These are phyloP conservation scores for Mus musculus DNA, from an alignment of 2,113 vertebrate species.

Conservation along the genomic window DNA sequence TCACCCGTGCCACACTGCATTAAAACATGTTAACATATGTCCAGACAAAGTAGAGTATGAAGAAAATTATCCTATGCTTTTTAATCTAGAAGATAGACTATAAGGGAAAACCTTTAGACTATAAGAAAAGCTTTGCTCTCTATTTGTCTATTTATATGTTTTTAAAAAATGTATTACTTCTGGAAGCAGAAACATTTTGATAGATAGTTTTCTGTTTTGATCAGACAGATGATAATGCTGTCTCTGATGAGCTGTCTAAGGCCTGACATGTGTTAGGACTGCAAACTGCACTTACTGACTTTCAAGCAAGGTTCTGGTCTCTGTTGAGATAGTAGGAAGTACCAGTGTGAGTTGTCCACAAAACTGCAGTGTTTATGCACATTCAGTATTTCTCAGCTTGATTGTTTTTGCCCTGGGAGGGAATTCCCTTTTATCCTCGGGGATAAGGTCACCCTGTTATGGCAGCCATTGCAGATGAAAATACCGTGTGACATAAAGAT, in stretches of 20 bases:
- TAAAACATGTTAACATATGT: neutral
- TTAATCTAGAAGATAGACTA: neutral
- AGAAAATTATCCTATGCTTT: neutral
- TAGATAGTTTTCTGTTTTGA: neutral
- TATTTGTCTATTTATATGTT: neutral
- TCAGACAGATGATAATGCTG: neutral
- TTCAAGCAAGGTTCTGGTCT: neutral
- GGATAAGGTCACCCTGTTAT: neutral
- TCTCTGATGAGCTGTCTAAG: neutral
- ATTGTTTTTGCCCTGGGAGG: neutral
- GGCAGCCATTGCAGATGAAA: neutral
- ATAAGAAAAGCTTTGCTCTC: neutral
- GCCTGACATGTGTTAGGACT: neutral
- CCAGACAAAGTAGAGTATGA: neutral
- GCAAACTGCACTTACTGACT: neutral
- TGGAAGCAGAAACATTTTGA: neutral
- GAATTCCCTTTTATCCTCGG: neutral
- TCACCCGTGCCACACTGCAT: neutral
- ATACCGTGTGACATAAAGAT: neutral
- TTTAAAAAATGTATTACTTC: neutral
- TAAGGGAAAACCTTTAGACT: neutral
- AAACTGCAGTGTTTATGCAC: neutral
- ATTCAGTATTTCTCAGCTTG: neutral
- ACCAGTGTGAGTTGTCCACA: neutral
- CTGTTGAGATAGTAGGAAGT: neutral